phyloP scores from a whole-genome alignment of 2,888 invertebrate genomes.

The Hirtodrosophila trivittata region DNA sequence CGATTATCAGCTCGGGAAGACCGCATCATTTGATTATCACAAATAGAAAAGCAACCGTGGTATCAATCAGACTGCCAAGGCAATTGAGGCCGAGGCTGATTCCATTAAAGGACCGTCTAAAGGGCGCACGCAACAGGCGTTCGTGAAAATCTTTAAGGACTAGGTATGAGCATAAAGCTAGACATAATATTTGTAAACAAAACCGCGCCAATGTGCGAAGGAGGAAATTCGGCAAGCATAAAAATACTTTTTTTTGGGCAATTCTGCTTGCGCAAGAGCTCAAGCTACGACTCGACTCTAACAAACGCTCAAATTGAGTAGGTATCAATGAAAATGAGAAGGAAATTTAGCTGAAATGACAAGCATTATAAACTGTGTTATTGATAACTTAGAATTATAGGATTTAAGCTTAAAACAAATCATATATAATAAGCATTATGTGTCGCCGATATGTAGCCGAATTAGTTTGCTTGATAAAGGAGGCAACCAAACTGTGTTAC shows the following conservation, averaged over 20 bases:
- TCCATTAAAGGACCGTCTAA: conserved; percentile 22
- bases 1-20: conserved; percentile 36
- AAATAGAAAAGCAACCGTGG: conserved; percentile 20
- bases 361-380: no score
- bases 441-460: no score
- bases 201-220: conserved; percentile 17
- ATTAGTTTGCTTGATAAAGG: no score
- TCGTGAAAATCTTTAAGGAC: conserved; percentile 54
- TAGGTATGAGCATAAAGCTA: conserved; percentile 11
- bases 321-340: conserved; percentile 37
- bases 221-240: not conserved
- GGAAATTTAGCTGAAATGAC: no score
- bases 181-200: conserved; percentile 61
- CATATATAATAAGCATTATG: no score
- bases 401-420: no score
- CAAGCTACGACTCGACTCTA: not conserved
- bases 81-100: conserved; percentile 24
- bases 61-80: not conserved
- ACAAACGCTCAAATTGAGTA: conserved; percentile 35
- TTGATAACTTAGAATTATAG: no score
- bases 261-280: conserved; percentile 33
- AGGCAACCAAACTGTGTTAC: no score
- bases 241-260: not conserved
- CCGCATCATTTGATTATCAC: conserved; percentile 50
- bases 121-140: conserved; percentile 65